Evolutionary conservation across 2,888 invertebrate genomes (phyloP), one percentile per base, ranked within the genome.

Genomic region (Marronus borbonicus): DNA sequence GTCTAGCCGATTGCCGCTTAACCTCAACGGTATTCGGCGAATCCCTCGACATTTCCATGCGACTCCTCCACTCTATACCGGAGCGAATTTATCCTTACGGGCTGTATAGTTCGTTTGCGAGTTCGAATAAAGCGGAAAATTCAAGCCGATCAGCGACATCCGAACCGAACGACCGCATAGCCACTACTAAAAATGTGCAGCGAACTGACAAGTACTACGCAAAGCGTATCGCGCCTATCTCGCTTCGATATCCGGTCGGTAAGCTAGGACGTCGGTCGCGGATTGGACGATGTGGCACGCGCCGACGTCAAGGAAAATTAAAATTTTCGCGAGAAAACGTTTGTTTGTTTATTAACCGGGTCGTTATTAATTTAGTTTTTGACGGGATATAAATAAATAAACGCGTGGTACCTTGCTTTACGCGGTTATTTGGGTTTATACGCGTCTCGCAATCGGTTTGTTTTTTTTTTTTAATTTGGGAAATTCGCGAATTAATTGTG

Each of bases 1-100:
- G 92, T 84, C 92, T 90, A 81, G 91, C 88, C 86, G 91, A 90
- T 88, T 91, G 91, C 88, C 91, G 90, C 88, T 91, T 92, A 84
- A 86, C 89, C 20, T 55, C 17, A 17, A 44, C 44, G 44, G 44
- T 44, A 86, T 88, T 90, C 86, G 91, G 90, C 89, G 91, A 90
- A 89, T 90, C 90, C 89, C 90, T 90, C 89, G 91, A 90, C 91
- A 91, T 91, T 89, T 90, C 90, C 89, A 49, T 44, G 28, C 68
- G 36, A 28, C 90, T 90, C 83, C 17, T 24, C 44, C 12, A 44
- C 44, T 10, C 58, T 10, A 36, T 31, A 50, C 28, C 44, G 8
- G 44, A 44, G 44, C 44, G 44, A 44, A 72, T 17, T 65, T 24
- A 65, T 28, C 65, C 44, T 44, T 12, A 44, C 44, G 44, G 44